Evolutionary conservation across 1,140 invertebrate genomes (phyloP).

Genomic region (Temnothorax curvispinosus): DNA sequence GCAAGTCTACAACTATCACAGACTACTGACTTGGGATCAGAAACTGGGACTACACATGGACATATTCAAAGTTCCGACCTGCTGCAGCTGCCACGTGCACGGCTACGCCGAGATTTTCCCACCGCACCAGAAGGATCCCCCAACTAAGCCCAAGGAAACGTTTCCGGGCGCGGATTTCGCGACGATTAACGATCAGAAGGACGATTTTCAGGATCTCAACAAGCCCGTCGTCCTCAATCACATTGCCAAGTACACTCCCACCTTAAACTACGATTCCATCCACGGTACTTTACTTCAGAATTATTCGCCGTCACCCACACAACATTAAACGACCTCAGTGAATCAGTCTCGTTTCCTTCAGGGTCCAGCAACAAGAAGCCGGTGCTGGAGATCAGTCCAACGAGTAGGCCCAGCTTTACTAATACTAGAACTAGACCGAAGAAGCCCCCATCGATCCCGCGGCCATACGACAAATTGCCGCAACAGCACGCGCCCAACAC

Average conservation of each 20-base stretch:
- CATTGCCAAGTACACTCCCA: constrained; percentile 69
- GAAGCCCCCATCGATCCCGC: constrained; percentile 72
- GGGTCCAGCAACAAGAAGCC: constrained; percentile 77
- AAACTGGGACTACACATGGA: constrained; percentile 93
- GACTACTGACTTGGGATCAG: constrained; percentile 94
- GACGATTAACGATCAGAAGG: constrained; percentile 73
- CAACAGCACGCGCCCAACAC: constrained; percentile 85
- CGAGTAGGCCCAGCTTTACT: constrained; percentile 72
- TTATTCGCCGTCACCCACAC: too few relatives aligned
- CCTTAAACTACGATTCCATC: constrained; percentile 64
- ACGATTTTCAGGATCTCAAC: constrained; percentile 66
- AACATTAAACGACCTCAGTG: neutral
- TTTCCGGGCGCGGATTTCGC: constrained; percentile 83
- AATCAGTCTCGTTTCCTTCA: neutral
- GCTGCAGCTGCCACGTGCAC: constrained; percentile 93
- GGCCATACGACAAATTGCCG: constrained; percentile 83
- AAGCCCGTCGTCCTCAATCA: constrained; percentile 66
- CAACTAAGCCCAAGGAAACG: constrained; percentile 74
- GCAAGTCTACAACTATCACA: constrained; percentile 95
- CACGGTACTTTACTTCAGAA: constrained; percentile 59
- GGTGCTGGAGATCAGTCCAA: constrained; percentile 69
- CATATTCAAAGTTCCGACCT: constrained; percentile 94
- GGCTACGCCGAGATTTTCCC: constrained; percentile 90
- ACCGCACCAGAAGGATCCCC: constrained; percentile 84
- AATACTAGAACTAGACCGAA: constrained; percentile 73